phyloP scores from a whole-genome alignment of 2,113 vertebrate genomes.

The Raphicerus campestris region DNA sequence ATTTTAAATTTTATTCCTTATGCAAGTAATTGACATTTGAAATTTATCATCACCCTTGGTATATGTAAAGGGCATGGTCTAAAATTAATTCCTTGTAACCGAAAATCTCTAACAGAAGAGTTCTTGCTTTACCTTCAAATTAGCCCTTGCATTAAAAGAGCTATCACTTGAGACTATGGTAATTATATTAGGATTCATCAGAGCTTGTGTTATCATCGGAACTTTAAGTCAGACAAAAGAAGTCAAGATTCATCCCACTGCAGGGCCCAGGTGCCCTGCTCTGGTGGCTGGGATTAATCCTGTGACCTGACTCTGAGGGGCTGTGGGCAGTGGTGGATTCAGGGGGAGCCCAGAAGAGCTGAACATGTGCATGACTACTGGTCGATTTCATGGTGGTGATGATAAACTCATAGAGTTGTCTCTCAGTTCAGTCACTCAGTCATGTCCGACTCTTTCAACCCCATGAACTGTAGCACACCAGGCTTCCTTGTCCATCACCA shows the following conservation, averaged over 20 bases:
- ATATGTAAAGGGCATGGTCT: background rate
- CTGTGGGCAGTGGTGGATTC: background rate
- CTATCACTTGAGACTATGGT: no score
- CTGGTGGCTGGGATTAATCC: background rate
- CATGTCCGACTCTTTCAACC: background rate
- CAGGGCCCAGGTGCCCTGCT: accelerated
- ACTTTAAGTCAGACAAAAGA: background rate
- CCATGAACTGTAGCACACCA: background rate
- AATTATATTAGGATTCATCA: accelerated
- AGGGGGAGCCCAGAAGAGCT: background rate
- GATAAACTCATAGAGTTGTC: background rate
- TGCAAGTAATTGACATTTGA: background rate
- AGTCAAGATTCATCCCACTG: accelerated
- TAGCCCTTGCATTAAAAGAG: background rate
- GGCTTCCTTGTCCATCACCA: background rate
- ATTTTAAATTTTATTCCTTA: background rate
- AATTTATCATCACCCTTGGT: background rate
- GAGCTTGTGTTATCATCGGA: background rate
- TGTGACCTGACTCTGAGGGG: background rate
- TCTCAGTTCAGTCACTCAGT: background rate
- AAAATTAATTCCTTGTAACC: background rate
- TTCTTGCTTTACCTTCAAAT: background rate
- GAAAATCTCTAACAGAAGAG: background rate
- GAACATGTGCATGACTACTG: background rate
- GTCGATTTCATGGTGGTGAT: accelerated